These are phyloP conservation scores for Naja naja DNA, from an alignment of 2,113 vertebrate species.

Conservation along the genomic window DNA sequence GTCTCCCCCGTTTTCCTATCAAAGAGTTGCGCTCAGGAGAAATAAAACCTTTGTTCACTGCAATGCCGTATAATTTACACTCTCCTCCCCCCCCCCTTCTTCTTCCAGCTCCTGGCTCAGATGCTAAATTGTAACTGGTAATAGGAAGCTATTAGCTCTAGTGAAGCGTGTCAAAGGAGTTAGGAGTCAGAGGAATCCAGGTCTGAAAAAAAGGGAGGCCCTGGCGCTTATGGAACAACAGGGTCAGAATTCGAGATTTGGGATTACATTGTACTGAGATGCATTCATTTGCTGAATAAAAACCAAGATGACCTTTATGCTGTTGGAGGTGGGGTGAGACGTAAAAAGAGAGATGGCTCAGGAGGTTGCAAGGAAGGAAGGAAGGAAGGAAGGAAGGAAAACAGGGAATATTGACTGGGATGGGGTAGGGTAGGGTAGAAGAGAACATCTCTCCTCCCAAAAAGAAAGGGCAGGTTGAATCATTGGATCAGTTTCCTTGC, in stretches of 20 bases:
- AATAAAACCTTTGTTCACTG: slow-evolving; percentile 77
- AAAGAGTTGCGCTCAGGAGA: slow-evolving; percentile 77
- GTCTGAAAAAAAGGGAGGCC: slow-evolving; percentile 53
- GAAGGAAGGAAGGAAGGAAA: slow-evolving; percentile 2
- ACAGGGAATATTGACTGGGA: slow-evolving; percentile 5
- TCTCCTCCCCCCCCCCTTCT: slow-evolving; percentile 53
- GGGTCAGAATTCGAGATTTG: slow-evolving; percentile 62
- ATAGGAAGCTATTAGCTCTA: slow-evolving; percentile 74
- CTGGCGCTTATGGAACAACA: slow-evolving; percentile 51
- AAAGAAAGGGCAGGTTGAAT: neutral
- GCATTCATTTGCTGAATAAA: slow-evolving; percentile 53
- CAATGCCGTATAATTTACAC: slow-evolving; percentile 75
- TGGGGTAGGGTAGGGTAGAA: neutral
- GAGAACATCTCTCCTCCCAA: neutral
- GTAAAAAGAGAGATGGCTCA: neutral
- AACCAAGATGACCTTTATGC: slow-evolving; percentile 34
- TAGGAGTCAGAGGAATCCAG: slow-evolving; percentile 64
- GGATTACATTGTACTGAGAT: slow-evolving; percentile 53
- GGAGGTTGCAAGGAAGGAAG: slow-evolving; percentile 17
- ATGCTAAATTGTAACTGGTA: slow-evolving; percentile 76
- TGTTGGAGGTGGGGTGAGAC: slow-evolving; percentile 16
- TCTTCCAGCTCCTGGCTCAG: slow-evolving; percentile 73
- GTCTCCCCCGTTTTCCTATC: slow-evolving; percentile 79
- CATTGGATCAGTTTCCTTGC: neutral
- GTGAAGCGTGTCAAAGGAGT: slow-evolving; percentile 71